These are phyloP conservation scores for Poecilia gillii DNA, from an alignment of 2,797 vertebrate genomes.

Conservation along the genomic window DNA sequence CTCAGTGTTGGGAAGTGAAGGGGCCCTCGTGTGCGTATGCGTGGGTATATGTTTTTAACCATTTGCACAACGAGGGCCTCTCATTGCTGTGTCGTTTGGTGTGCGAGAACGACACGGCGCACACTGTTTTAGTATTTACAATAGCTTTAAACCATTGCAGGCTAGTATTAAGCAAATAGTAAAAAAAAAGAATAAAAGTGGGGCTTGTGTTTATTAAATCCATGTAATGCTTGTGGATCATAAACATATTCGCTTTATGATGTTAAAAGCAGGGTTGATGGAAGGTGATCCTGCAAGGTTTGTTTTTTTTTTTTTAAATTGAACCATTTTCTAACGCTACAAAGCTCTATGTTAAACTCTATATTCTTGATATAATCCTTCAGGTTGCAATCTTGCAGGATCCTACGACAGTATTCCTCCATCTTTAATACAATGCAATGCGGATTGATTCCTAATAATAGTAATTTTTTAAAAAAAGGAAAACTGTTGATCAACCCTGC, in stretches of 20 bases:
- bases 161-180: slow-evolving; percentile 74
- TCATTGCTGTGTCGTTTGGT: slow-evolving; percentile 43
- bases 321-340: slow-evolving; percentile 63
- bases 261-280: slow-evolving; percentile 85
- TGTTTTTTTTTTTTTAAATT: slow-evolving; percentile 50
- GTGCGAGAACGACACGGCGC: slow-evolving; percentile 59
- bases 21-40: slow-evolving; percentile 46
- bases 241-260: slow-evolving; percentile 84
- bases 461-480: slow-evolving; percentile 13
- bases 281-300: slow-evolving; percentile 71
- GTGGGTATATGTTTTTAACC: slow-evolving; percentile 40
- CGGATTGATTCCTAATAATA: slow-evolving; percentile 17
- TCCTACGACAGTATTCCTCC: slow-evolving; percentile 64
- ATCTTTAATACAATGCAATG: slow-evolving; percentile 50
- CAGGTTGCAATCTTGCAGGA: slow-evolving; percentile 79
- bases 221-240: slow-evolving; percentile 73
- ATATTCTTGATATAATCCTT: slow-evolving; percentile 75
- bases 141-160: slow-evolving; percentile 80
- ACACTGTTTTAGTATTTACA: slow-evolving; percentile 67
- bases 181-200: slow-evolving; percentile 54
- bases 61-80: slow-evolving; percentile 57
- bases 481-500: slow-evolving; percentile 79
- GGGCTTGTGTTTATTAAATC: slow-evolving; percentile 75
- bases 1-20: slow-evolving; percentile 43
- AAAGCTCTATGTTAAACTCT: slow-evolving; percentile 66